Evolutionary conservation across 1,140 invertebrate genomes (phyloP).

Genomic region (Holotrichia oblita): DNA sequence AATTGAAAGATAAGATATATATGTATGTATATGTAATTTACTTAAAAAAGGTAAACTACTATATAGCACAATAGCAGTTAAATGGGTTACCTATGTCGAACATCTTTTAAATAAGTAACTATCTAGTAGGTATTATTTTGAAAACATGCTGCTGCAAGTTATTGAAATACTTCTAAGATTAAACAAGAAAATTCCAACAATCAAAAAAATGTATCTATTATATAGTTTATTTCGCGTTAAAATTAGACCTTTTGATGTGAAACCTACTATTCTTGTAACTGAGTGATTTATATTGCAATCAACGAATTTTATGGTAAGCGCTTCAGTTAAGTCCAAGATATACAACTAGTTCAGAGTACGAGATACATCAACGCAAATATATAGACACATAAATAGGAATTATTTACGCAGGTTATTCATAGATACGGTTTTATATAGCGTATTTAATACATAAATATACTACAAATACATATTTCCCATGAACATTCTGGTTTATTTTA

Average conservation of each 20-base stretch:
- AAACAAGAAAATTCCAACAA: neutral
- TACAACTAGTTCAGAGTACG: constrained; percentile 19
- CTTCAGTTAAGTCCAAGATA: constrained; percentile 28
- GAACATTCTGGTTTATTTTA: neutral
- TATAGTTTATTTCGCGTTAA: constrained; percentile 15
- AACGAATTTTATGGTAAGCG: constrained; percentile 35
- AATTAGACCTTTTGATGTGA: constrained; percentile 11
- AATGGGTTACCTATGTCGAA: too few relatives aligned
- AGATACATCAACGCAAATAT: constrained; percentile 23
- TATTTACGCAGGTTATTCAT: constrained; percentile 26
- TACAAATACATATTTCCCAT: neutral
- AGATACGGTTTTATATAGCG: neutral
- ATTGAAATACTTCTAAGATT: neutral
- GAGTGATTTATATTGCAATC: constrained; percentile 29
- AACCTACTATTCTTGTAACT: constrained; percentile 4
- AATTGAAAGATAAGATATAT: too few relatives aligned
- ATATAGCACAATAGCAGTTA: too few relatives aligned
- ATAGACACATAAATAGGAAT: constrained; percentile 20
- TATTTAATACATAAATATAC: constrained; percentile 1
- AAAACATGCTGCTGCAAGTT: neutral
- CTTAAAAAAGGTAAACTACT: too few relatives aligned
- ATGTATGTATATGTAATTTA: neutral
- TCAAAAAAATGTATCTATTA: neutral
- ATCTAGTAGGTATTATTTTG: neutral
- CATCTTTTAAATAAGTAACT: too few relatives aligned